Percentiles rank a stretch among this genome's conserved stretches.
These are phyloP conservation scores for Salvelinus namaycush DNA, from an alignment of 2,113 vertebrate species.

Conservation along the genomic window DNA sequence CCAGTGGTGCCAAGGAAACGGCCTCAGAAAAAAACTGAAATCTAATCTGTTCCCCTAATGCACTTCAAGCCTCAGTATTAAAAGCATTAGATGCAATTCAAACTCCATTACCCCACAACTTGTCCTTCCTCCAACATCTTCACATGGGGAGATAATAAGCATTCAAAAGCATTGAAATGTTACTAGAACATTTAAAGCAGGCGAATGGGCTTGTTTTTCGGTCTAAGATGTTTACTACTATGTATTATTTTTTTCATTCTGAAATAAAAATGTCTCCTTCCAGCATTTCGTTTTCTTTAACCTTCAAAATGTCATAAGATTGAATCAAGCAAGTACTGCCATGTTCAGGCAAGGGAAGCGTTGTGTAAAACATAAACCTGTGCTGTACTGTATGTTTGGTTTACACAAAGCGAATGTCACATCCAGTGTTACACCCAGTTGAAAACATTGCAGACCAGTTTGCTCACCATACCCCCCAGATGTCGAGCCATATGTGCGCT, in stretches of 20 bases:
- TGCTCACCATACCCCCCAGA: constrained; percentile 63
- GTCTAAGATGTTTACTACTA: no score
- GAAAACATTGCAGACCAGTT: background rate
- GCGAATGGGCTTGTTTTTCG: no score
- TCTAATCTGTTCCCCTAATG: constrained; percentile 36
- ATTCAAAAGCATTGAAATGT: background rate
- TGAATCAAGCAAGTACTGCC: constrained; percentile 7
- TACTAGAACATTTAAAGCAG: background rate
- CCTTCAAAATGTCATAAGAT: no score
- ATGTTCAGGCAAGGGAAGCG: background rate
- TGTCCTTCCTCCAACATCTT: constrained; percentile 10
- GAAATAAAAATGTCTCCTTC: no score
- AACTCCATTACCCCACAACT: constrained; percentile 16
- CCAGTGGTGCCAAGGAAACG: constrained; percentile 5
- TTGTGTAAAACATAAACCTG: no score
- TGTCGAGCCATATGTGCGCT: constrained; percentile 79
- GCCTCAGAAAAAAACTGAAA: constrained; percentile 8
- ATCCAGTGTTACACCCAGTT: background rate
- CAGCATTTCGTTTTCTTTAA: no score
- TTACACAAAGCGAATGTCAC: background rate
- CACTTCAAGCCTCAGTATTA: constrained; percentile 27
- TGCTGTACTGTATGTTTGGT: background rate
- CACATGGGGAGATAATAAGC: constrained; percentile 5
- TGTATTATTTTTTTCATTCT: no score
- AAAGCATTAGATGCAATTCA: constrained; percentile 20